Base-by-base conservation (phyloP, 35 echinoderm and acorn worm genomes). In the Diadema setosum region DNA sequence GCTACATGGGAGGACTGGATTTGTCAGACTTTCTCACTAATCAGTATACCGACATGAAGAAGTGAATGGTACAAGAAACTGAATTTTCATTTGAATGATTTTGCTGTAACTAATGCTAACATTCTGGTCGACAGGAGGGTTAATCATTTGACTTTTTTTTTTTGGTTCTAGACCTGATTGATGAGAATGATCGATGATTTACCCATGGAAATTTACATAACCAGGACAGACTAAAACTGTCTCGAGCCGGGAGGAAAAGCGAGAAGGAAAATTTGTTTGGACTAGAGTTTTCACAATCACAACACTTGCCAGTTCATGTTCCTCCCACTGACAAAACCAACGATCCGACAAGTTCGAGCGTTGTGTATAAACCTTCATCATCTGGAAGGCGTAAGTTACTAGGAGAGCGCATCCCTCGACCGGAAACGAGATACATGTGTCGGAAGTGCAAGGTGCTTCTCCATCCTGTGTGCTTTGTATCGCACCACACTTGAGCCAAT, bases 41-140 rank as follows among this genome's bases (percentile, higher is more conserved):
- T n/a, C n/a, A n/a, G n/a, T n/a, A n/a, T n/a, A n/a, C 35, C 1
- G 21, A 60, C 49, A 74, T 85, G 15, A 46, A 74, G 2, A 86
- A 65, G 43, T 58, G 16, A 92, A 26, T 92, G 90, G 90, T 92
- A 85, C 37, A 85, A 86, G 32, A 85, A 85, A 75, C 24, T 92
- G 12, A 42, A 78, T 6, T 30, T 85, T 40, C 74, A 85, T 70
- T 20, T 92, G 33, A 42, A 60, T 16, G 90, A 91, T 25, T 39
- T 91, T 8, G 46, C 44, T 18, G 46, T 92, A 21, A 83, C 84
- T 0, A 86, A 92, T 60, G 45, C 65, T 1, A 63, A 65, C 69
- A 61, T 92, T 2, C 70, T 92, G 9, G 67, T 9, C 39, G 21
- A 39, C 37, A 76, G 17, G 23, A 76, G 42, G n/a, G 37, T 76